Base-by-base conservation (phyloP, 1,140 invertebrate species). In the Apolygus lucorum region DNA sequence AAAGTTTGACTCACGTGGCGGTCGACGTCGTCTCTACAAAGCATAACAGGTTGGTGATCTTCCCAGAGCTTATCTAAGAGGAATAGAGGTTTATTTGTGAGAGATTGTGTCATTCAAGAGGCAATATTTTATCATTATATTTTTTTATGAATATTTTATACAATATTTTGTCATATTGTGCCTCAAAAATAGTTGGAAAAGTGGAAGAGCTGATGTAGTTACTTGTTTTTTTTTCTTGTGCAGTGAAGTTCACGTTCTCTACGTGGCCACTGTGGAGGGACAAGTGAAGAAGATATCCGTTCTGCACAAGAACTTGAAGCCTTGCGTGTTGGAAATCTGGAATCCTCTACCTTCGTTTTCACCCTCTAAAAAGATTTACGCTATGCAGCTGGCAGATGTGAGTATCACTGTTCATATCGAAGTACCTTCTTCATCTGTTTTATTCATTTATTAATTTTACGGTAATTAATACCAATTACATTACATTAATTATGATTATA, bases 311-410 rank as follows among this genome's bases (percentile, higher is more conserved):
- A 83, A 82, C 0, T 81, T 85, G 8, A 82, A 88, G 69, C 86
- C 92, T 0, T 97, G 95, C 78, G 79, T 95, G 1, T 84, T 96
- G 21, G 93, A 96, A 78, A 83, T 92, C 65, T 91, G 93, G 85
- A 86, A 88, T 68, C 83, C 91, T 1, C 83, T 89, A 8, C 83
- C 85, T 2, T 77, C 17, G 78, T 84, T 72, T 76, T 77, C 28
- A 74, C 52, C 29, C 25, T 67, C 65, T 4, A 63, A 49, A 27
- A 67, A 69, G 22, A 72, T 72, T 11, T 67, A 72, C 64, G 24
- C 67, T 24, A 28, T 72, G n/a, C 64, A 68, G 65, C 69, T 65
- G 52, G 63, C 71, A 29, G 21, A 27, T 17, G 71, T 72, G 52
- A 66, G 67, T 71, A 2, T 1, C n/a, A 2, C 27, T 27, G 14